A percentile compares a stretch with the other conserved stretches of the same genome.
phyloP scores from a whole-genome alignment of 2,888 invertebrate species.

The Beris chalybata region DNA sequence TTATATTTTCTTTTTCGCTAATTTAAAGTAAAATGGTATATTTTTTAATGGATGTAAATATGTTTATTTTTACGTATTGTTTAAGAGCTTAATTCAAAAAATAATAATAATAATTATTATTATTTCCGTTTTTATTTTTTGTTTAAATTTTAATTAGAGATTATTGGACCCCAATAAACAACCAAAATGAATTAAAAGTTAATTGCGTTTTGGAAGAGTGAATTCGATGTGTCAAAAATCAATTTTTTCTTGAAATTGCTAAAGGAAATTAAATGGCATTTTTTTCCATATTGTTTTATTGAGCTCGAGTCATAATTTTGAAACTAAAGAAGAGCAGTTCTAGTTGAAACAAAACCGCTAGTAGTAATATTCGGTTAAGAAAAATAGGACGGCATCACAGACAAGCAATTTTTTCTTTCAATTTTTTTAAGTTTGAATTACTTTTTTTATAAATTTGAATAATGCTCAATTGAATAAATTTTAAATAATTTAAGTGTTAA shows the following conservation, averaged over 20 bases:
- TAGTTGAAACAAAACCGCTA: too few relatives aligned
- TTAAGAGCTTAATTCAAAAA: neutral
- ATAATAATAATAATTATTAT: neutral
- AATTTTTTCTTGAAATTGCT: neutral
- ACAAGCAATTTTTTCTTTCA: neutral
- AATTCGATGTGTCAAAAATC: neutral
- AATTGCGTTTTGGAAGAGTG: neutral
- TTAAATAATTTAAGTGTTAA: too few relatives aligned
- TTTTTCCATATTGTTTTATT: neutral
- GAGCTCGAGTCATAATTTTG: neutral
- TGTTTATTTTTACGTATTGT: neutral
- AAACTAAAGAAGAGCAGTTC: too few relatives aligned
- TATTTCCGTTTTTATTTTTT: neutral
- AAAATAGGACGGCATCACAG: conserved; percentile 34
- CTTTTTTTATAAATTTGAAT: too few relatives aligned
- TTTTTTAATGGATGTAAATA: too few relatives aligned
- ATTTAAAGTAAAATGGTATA: neutral
- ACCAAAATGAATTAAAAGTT: conserved; percentile 11
- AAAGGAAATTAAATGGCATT: too few relatives aligned
- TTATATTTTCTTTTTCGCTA: neutral
- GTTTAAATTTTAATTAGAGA: conserved; percentile 3
- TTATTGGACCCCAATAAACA: conserved; percentile 32
- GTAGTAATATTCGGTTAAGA: neutral
- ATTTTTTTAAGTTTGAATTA: neutral
- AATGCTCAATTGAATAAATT: too few relatives aligned